Base-by-base conservation (phyloP, 2,888 invertebrate species). In the Caenorhabditis becei region DNA sequence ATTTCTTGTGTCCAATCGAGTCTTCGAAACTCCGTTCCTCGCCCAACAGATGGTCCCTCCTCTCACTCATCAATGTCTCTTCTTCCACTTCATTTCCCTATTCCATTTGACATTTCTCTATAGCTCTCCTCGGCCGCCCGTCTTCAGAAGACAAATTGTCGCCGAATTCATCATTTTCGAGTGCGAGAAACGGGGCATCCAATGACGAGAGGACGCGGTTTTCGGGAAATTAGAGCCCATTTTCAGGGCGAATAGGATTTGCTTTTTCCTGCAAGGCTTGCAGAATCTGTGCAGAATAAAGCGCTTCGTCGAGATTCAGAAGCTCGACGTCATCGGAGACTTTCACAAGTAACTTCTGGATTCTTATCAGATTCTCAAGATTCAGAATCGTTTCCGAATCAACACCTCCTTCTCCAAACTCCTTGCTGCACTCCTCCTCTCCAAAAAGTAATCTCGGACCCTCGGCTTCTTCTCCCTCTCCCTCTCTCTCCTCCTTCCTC, bases 91-190 rank as follows among this genome's bases (percentile, higher is more conserved):
- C 61, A 59, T 62, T 62, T 62, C 23, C 37, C 51, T 47, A 41
- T 70, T 53, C 62, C 26, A 51, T 70, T 70, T 61, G 70, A 70
- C 70, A 70, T 71, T 44, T 61, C 61, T 53, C 35, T 70, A 44
- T 51, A 61, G 51, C 51, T 44, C 18, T 53, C 23, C 23, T 61
- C 61, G 11, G 41, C 41, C 32, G 32, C 10, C 32, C 71, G 58
- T 72, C 72, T 72, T 49, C 65, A 65, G 65, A 74, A 74, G 74
- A 74, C 74, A 65, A 74, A 74, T 66, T 65, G 74, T 26, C 58
- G 65, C 58, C 58, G 56, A 74, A 74, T 74, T 74, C 74, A 74
- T 74, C 65, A 74, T 74, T 59, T 59, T 74, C 74, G 51, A 74
- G 74, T 66, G 74, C 37, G 11, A 41, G 10, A 47, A 18, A 47